Conservation (phyloP, 2,113 vertebrate species). For the Osmerus eperlanus region DNA sequence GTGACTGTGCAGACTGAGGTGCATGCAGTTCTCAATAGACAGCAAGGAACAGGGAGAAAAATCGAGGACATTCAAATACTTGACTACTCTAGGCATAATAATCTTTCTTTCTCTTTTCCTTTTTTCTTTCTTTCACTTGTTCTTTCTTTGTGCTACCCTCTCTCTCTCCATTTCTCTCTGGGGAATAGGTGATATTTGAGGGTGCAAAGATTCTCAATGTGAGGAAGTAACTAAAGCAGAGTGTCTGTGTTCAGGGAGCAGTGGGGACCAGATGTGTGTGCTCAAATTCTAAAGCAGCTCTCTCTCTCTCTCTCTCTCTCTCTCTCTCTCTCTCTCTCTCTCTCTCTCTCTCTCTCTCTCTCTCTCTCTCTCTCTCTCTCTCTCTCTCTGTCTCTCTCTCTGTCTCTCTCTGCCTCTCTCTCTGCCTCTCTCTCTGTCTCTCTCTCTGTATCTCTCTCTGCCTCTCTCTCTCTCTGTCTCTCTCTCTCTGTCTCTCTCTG, state of each 20-base stretch:
- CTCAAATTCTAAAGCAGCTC: slow-evolving; percentile 41
- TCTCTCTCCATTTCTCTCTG: slow-evolving; percentile 9
- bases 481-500: too few species aligned
- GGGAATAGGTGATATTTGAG: neutral
- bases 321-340: too few species aligned
- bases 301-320: slow-evolving; percentile 4
- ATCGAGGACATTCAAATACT: too few species aligned
- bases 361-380: too few species aligned
- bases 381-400: too few species aligned
- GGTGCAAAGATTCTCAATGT: slow-evolving; percentile 1
- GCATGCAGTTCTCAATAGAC: too few species aligned
- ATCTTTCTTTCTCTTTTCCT: neutral
- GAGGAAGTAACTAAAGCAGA: slow-evolving; percentile 7
- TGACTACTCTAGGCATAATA: too few species aligned
- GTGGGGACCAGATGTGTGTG: slow-evolving; percentile 59
- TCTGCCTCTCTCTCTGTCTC: neutral
- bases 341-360: neutral
- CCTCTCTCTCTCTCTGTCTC: too few species aligned
- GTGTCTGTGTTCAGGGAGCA: slow-evolving; percentile 22
- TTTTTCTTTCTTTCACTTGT: neutral
- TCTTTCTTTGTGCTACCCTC: slow-evolving; percentile 7
- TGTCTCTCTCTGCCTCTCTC: too few species aligned
- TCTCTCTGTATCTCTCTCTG: too few species aligned
- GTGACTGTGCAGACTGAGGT: slow-evolving; percentile 55
- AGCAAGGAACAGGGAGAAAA: too few species aligned